Evolutionary conservation across 30 jellyfish, hydroid and myxozoan species (phyloP), one percentile per base, ranked within the genome.

Genomic region (Aurelia aurita complex sp. Pacific): DNA sequence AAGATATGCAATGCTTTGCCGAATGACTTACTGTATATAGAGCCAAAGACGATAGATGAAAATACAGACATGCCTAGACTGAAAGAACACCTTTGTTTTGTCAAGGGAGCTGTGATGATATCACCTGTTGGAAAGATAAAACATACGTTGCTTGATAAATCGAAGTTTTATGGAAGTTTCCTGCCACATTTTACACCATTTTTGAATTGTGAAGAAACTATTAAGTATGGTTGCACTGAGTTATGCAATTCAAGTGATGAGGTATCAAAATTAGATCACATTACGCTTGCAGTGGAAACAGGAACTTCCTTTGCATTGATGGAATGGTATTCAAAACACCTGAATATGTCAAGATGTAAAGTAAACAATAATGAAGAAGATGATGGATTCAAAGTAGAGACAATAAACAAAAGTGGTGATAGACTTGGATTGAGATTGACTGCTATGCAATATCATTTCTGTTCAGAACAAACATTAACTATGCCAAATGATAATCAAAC

Each of bases 121-220:
- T 88, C 98, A 19, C 97, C 98, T 0, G 62, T 94, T 34, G 98
- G 98, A 50, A 82, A 83, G 36, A 15, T 94, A 33, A 71, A 74
- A 40, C 98, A 94, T 76, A 83, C 97, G 2, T 18, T 94, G 9
- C 5, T 88, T 10, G 78, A 94, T 0, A 94, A 87, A 84, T 42
- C 78, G 7, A 82, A 82, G 13, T 88, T 36, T 57, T 33, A n/a
- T 61, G 97, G 98, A 7, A 63, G 19, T 46, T 94, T 88, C 72
- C 63, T 94, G 65, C 98, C 98, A 10, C 70, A 85, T 19, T 94
- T 88, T 88, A 73, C 67, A 6, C 79, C 64, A 8, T 42, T 43
- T 11, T 42, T 4, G 46, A 52, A 43, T 32, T 18, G 70, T 15
- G 74, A 61, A 17, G 74, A 8, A 17, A 38, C 14, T 32, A 32